phyloP scores from a whole-genome alignment of 1,140 invertebrate species.

The Drosophila tropicalis region DNA sequence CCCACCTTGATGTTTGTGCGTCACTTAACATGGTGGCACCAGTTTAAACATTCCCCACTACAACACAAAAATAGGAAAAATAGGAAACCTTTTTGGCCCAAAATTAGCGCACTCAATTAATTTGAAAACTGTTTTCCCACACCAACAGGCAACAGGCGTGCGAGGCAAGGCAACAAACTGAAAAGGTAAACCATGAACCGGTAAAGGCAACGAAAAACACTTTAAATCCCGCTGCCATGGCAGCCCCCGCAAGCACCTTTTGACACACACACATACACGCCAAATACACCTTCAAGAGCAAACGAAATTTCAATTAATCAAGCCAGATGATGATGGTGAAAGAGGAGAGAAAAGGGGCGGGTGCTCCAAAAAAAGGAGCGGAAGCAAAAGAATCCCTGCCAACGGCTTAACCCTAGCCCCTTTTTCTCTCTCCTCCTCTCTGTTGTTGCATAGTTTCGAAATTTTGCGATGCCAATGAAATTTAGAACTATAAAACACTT shows the following conservation, averaged over 20 bases:
- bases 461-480: constrained; percentile 45
- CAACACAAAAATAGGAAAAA: neutral
- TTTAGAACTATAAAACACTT: constrained; percentile 28
- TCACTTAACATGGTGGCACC: constrained; percentile 28
- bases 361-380: constrained; percentile 7
- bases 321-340: constrained; percentile 26
- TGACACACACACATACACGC: constrained; percentile 19
- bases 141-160: neutral
- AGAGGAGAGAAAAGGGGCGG: neutral
- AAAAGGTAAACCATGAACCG: constrained; percentile 17
- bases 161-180: constrained; percentile 13
- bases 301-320: constrained; percentile 81
- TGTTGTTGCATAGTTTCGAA: constrained; percentile 32
- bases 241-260: constrained; percentile 17
- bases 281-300: constrained; percentile 61
- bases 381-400: constrained; percentile 36
- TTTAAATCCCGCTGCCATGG: constrained; percentile 30
- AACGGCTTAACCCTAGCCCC: constrained; percentile 40
- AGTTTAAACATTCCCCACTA: constrained; percentile 25
- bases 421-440: constrained; percentile 5
- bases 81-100: constrained; percentile 71
- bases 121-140: constrained; percentile 62
- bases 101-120: constrained; percentile 81
- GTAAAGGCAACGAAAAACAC: constrained; percentile 40
- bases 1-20: neutral